phyloP scores from a whole-genome alignment of 2,888 invertebrate species.

The Halictus quadricinctus region DNA sequence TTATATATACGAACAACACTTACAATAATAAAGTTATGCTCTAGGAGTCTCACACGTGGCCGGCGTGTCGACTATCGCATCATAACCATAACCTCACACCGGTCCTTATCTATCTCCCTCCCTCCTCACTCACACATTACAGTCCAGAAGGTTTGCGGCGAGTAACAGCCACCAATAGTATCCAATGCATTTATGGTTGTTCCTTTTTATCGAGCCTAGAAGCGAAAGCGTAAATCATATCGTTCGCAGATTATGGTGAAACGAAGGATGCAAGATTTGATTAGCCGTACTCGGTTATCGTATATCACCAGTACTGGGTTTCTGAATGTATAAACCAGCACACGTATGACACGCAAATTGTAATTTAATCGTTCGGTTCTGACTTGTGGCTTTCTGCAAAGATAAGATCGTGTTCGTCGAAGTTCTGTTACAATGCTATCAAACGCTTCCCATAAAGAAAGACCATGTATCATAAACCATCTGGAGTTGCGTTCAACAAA shows the following conservation, averaged over 20 bases:
- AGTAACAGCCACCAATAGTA: no score
- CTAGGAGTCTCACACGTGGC: no score
- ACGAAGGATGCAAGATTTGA: constrained; percentile 17
- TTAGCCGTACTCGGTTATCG: constrained; percentile 9
- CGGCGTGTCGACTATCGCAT: no score
- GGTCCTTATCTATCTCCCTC: no score
- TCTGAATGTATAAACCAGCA: constrained; percentile 4
- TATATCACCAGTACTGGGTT: neutral
- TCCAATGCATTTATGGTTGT: neutral
- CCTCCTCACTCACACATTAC: no score
- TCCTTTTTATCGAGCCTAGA: neutral
- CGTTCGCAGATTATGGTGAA: neutral
- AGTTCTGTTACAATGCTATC: constrained; percentile 35
- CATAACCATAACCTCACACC: no score
- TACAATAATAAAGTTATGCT: no score
- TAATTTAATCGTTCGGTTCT: constrained; percentile 45
- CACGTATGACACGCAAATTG: constrained; percentile 29
- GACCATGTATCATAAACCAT: neutral
- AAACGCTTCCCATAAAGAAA: constrained; percentile 20
- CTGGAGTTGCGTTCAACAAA: no score
- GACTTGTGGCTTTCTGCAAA: constrained; percentile 42
- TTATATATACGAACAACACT: no score
- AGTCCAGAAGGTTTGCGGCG: no score
- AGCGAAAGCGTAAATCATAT: constrained; percentile 21
- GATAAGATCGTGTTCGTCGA: constrained; percentile 45